Percentiles rank a stretch among this genome's conserved stretches.
phyloP scores from a whole-genome alignment of 2,888 invertebrate species.

The Unio delphinus region DNA sequence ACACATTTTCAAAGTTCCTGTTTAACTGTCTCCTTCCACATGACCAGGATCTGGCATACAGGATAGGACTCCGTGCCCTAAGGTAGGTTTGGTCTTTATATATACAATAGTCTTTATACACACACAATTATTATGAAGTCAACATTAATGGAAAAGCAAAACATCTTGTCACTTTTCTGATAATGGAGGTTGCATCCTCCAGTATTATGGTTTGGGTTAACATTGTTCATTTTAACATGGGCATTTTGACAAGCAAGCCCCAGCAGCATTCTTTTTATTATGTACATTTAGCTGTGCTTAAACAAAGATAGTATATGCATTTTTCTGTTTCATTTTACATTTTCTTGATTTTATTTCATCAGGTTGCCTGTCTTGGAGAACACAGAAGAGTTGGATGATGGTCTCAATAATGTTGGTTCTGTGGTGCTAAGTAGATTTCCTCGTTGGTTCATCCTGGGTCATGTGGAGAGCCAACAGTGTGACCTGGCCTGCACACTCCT shows the following conservation, averaged over 20 bases:
- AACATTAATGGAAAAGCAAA: no score
- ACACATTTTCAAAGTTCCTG: slow-evolving; percentile 86
- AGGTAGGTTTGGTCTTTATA: slow-evolving; percentile 69
- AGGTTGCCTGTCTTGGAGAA: slow-evolving; percentile 84
- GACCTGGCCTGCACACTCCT: slow-evolving; percentile 84
- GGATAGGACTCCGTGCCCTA: slow-evolving; percentile 85
- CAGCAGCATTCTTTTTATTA: not conserved
- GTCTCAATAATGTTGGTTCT: slow-evolving; percentile 73
- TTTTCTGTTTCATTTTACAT: not conserved
- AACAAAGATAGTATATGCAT: not conserved
- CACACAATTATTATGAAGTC: no score
- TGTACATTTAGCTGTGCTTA: not conserved
- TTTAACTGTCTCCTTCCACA: slow-evolving; percentile 83
- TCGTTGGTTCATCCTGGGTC: slow-evolving; percentile 85
- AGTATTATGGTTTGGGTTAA: no score
- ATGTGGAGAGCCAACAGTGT: slow-evolving; percentile 86
- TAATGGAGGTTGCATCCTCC: no score
- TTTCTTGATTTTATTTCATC: slow-evolving; percentile 18
- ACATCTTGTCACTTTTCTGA: no score
- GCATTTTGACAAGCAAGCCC: not conserved
- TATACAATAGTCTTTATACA: no score
- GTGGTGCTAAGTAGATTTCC: slow-evolving; percentile 78
- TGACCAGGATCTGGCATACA: slow-evolving; percentile 85
- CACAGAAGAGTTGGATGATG: slow-evolving; percentile 79
- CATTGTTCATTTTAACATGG: no score